Base-by-base conservation (phyloP, 2,888 invertebrate genomes). In the Chymomyza fuscimana region DNA sequence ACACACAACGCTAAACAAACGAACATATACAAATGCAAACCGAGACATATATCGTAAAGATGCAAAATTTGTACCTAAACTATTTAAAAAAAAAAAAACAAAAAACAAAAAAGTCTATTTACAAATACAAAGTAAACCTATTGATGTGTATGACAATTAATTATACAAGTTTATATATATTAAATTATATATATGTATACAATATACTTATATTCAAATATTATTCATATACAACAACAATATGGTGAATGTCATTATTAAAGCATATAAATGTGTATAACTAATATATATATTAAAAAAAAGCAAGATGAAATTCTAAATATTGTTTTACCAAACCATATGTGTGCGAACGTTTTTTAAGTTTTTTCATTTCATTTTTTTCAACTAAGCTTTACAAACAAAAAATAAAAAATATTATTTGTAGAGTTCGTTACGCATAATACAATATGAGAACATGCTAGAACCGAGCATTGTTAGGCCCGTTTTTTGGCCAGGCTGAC, bases 111-210 rank as follows among this genome's bases (percentile, higher is more conserved):
- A 61, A 61, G 1, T 61, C 61, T 40, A 61, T 65, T 58, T 67
- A 75, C 56, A 67, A 73, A 25, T 25, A 25, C 25, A 25, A 25
- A 19, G 3, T 25, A 25, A 25, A 71, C 58, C 82, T 83, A 76
- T 76, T 80, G 87, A 84, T 84, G 83, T 87, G 87, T 84, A 87
- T 75, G 83, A 84, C 83, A 84, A 84, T 84, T 84, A 84, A 87
- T 79, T 87, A 83, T 87, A 84, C 83, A 86, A 82, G 67, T 74
- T 65, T 78, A 75, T 70, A 75, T 54, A 54, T 58, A 58, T 58
- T 58, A 58, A 19, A 54, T 54, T 54, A 65, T 76, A 72, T 72
- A 76, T 75, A 72, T 69, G 60, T 75, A 75, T 76, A 80, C 68
- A 70, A 66, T 52, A 69, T 54, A 19, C 65, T 73, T 73, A 78